Conservation (phyloP, 1,140 invertebrate genomes). For the Hermetia illucens region DNA sequence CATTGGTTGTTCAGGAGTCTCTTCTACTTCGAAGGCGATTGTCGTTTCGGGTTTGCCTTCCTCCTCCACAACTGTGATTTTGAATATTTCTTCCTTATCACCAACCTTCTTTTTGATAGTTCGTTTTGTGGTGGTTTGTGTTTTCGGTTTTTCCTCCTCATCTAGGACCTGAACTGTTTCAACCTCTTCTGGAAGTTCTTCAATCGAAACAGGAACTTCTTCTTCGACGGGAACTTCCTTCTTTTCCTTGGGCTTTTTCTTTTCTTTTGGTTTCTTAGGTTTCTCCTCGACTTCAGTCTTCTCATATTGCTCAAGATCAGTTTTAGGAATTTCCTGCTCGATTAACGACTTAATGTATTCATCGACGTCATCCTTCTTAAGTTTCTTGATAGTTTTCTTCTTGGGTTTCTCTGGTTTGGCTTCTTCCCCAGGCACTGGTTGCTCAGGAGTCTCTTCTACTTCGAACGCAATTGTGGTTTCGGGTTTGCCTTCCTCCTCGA, state of each 20-base stretch:
- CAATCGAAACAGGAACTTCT: no score
- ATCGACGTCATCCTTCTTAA: constrained; percentile 17
- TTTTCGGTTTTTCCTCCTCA: constrained; percentile 7
- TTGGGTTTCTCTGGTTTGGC: constrained; percentile 12
- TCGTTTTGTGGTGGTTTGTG: constrained; percentile 11
- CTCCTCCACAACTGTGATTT: constrained; percentile 4
- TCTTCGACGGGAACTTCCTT: no score
- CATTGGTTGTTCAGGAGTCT: background rate
- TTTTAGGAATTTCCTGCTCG: no score
- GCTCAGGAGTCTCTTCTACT: constrained; percentile 18
- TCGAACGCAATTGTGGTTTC: constrained; percentile 9
- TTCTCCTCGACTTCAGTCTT: no score
- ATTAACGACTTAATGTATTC: background rate
- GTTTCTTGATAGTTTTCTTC: constrained; percentile 16
- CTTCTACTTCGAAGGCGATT: constrained; percentile 9
- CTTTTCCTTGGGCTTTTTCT: no score
- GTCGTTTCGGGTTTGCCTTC: background rate
- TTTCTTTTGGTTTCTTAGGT: no score
- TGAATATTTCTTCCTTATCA: constrained; percentile 5
- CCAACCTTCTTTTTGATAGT: constrained; percentile 14
- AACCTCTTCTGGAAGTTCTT: no score
- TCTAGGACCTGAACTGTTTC: no score
- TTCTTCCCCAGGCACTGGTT: no score
- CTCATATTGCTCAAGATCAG: no score
- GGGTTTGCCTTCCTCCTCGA: constrained; percentile 12